These are phyloP conservation scores for Lucinisca nassula DNA, from an alignment of 2,888 invertebrate genomes.

Conservation along the genomic window DNA sequence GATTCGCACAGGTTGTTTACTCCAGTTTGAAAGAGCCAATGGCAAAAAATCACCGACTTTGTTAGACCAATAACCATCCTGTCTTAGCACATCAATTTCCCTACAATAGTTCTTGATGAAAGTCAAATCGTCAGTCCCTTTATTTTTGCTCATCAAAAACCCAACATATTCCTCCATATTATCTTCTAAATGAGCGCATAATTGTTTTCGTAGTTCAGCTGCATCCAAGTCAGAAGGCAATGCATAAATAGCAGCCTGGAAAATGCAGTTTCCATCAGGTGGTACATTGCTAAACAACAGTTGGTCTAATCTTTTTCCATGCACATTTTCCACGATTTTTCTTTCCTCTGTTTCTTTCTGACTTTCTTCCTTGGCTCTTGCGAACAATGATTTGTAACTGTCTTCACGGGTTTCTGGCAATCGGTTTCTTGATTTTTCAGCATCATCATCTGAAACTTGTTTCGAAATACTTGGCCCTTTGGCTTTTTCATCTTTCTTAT, in stretches of 20 bases:
- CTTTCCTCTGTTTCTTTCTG: background rate
- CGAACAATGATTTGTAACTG: background rate
- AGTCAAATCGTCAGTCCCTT: background rate
- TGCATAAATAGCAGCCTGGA: background rate
- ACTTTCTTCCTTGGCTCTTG: background rate
- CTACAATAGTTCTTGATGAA: background rate
- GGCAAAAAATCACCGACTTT: background rate
- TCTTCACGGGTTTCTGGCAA: background rate
- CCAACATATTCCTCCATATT: conserved; percentile 8
- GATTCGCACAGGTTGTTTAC: background rate
- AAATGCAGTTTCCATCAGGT: conserved; percentile 30
- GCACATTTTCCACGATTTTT: background rate
- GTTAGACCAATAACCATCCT: conserved; percentile 4
- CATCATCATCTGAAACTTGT: no score
- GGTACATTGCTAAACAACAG: background rate
- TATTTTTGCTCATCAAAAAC: background rate
- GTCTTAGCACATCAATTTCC: background rate
- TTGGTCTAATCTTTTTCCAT: conserved; percentile 4
- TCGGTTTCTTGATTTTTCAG: background rate
- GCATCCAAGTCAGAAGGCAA: background rate
- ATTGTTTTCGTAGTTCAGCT: background rate
- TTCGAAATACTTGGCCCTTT: no score
- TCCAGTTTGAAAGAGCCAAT: conserved; percentile 7
- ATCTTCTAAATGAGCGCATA: background rate
- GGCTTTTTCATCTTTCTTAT: background rate